Evolutionary conservation across 2,113 vertebrate genomes (phyloP).

Genomic region (Ondatra zibethicus): DNA sequence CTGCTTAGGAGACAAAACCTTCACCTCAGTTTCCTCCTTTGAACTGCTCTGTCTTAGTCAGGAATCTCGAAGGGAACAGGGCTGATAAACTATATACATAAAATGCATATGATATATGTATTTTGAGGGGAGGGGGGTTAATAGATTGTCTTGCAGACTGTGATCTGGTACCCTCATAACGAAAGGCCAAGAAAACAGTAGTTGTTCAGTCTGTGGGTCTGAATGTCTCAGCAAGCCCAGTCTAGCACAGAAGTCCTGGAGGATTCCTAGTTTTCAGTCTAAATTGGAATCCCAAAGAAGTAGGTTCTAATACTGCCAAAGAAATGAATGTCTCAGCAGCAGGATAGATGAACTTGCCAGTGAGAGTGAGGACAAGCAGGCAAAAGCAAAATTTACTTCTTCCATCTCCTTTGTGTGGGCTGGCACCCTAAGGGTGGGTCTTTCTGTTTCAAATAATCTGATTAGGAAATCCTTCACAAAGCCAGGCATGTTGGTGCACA

Average conservation of each 20-base stretch:
- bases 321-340: not conserved
- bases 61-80: not conserved
- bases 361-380: too few species aligned
- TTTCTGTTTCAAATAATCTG: not conserved
- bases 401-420: not conserved
- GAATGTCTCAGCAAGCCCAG: not conserved
- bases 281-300: not conserved
- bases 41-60: not conserved
- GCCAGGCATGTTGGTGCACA: not conserved
- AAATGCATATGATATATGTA: too few species aligned
- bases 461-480: not conserved
- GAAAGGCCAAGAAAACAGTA: not conserved
- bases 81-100: not conserved
- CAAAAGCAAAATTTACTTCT: not conserved
- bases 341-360: not conserved
- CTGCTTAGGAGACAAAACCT: not conserved
- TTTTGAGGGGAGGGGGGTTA: not conserved
- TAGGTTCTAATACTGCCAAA: not conserved
- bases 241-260: not conserved
- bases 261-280: not conserved
- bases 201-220: not conserved
- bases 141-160: not conserved
- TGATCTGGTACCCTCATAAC: not conserved
- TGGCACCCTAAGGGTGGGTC: not conserved
- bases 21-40: not conserved